Percentiles rank a stretch among this genome's conserved stretches.
Conservation (phyloP, 2,797 vertebrate species). For the Ctenosaura bakeri region DNA sequence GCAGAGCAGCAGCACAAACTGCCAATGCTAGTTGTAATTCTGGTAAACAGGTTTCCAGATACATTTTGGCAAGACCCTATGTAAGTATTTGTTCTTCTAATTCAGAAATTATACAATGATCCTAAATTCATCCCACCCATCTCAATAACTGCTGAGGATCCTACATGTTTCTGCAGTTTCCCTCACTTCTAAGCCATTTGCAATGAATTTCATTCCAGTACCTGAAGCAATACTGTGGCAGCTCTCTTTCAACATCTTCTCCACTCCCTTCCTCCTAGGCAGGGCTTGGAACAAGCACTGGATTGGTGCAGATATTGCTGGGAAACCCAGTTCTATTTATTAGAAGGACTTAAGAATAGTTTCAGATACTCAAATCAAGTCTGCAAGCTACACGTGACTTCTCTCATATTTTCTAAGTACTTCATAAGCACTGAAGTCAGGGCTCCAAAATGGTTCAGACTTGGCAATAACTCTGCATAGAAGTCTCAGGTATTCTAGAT, state of each 20-base stretch:
- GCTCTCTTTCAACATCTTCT: constrained; percentile 13
- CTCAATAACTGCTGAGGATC: neutral
- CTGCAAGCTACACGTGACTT: neutral
- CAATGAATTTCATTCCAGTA: neutral
- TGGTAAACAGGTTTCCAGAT: too few relatives aligned
- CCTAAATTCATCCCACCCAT: neutral
- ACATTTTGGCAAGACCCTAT: too few relatives aligned
- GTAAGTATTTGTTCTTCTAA: neutral
- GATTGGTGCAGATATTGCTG: neutral
- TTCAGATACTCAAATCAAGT: neutral
- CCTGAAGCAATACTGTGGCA: rapidly evolving
- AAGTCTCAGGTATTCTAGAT: constrained; percentile 24
- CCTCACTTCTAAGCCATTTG: neutral
- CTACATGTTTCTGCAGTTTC: neutral
- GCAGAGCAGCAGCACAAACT: neutral
- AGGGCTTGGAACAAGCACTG: neutral
- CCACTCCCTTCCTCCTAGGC: neutral
- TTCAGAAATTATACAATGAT: neutral
- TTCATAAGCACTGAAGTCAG: neutral
- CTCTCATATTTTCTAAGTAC: neutral
- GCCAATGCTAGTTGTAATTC: neutral
- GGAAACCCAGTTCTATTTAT: neutral
- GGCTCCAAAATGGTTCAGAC: neutral
- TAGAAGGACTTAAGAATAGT: neutral
- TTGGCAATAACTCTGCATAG: neutral